Evolutionary conservation across 2,797 vertebrate species (phyloP).

Genomic region (Eulemur rubriventer): DNA sequence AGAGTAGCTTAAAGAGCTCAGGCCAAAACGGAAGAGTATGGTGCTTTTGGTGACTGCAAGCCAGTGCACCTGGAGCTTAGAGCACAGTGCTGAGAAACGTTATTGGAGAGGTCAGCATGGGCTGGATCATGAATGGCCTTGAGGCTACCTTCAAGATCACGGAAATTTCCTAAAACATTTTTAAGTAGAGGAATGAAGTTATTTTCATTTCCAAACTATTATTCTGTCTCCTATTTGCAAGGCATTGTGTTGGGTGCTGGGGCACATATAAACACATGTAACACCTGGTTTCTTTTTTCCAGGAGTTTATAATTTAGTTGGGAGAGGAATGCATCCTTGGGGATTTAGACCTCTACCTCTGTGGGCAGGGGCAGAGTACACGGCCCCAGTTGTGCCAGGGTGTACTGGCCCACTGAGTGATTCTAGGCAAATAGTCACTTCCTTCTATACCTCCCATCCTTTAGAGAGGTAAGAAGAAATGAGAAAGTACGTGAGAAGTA

Average conservation of each 20-base stretch:
- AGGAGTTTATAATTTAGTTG: neutral
- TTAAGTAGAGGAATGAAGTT: neutral
- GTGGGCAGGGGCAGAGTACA: neutral
- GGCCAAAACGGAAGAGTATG: neutral
- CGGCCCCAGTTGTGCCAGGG: neutral
- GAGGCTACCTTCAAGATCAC: neutral
- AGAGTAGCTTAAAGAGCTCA: neutral
- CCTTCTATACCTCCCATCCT: neutral
- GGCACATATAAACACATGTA: neutral
- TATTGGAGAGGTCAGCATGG: neutral
- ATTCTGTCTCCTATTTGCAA: neutral
- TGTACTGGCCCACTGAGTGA: neutral
- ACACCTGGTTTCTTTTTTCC: neutral
- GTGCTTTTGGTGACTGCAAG: neutral
- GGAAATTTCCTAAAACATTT: constrained; percentile 6
- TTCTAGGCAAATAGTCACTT: neutral
- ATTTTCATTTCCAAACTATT: neutral
- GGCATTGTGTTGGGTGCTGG: neutral
- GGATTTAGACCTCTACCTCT: neutral
- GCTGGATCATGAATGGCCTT: neutral
- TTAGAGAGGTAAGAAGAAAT: neutral
- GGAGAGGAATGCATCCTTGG: neutral
- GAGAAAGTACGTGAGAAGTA: constrained; percentile 32
- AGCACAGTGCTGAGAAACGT: neutral
- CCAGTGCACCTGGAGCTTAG: neutral